Conservation (phyloP, 2,797 vertebrate genomes). For the Clarias platycephalus region DNA sequence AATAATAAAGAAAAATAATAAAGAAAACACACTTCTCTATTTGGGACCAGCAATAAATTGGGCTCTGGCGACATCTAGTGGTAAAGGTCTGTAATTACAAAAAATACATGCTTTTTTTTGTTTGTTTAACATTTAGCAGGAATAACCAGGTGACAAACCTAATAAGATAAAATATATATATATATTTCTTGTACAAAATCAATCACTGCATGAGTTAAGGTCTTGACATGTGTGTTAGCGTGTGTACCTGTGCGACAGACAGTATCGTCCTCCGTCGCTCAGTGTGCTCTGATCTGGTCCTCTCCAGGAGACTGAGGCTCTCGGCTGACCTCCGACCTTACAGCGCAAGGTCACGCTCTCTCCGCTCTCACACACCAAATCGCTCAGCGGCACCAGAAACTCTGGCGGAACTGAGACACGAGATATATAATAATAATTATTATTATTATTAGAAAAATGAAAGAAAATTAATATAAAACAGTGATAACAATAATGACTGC, state of each 20-base stretch:
- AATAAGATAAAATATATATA: neutral
- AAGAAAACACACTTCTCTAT: neutral
- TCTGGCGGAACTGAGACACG: constrained; percentile 85
- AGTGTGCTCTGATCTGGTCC: constrained; percentile 88
- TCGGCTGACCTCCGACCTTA: constrained; percentile 91
- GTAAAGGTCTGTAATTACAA: neutral
- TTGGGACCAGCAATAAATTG: neutral
- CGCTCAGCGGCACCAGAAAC: constrained; percentile 88
- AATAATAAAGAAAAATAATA: neutral
- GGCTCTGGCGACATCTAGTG: constrained; percentile 24
- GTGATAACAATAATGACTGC: neutral
- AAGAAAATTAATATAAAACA: neutral
- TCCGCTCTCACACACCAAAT: constrained; percentile 89
- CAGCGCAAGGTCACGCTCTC: constrained; percentile 91
- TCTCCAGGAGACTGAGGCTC: constrained; percentile 88
- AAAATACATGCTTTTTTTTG: neutral
- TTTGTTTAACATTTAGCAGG: neutral
- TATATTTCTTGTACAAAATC: neutral
- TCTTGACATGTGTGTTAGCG: neutral
- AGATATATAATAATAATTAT: neutral
- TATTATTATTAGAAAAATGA: no score
- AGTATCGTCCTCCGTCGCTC: constrained; percentile 85
- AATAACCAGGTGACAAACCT: no score
- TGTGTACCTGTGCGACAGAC: constrained; percentile 85
- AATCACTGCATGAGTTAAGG: neutral